A percentile compares a stretch with the other conserved stretches of the same genome.
Evolutionary conservation across 1,140 invertebrate species (phyloP).

Genomic region (Drosophila equinoxialis): DNA sequence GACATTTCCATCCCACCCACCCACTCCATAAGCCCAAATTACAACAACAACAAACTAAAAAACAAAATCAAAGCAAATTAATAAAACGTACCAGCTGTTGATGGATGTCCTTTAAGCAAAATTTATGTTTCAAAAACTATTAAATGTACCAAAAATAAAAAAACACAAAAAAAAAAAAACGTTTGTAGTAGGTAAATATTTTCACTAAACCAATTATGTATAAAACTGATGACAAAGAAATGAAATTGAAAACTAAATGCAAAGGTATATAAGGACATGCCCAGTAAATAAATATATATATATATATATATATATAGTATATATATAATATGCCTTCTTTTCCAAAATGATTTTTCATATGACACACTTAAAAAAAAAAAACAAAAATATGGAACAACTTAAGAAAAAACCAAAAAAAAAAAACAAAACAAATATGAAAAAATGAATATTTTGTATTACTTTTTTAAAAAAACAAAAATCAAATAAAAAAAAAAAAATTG

Average conservation of each 20-base stretch:
- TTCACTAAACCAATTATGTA: conserved; percentile 10
- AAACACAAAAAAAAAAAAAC: background rate
- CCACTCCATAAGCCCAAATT: conserved; percentile 4
- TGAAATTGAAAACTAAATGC: background rate
- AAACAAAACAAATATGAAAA: conserved; percentile 27
- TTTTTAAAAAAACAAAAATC: conserved; percentile 56
- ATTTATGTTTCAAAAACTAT: background rate
- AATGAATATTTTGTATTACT: conserved; percentile 75
- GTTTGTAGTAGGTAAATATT: conserved; percentile 9
- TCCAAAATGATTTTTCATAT: conserved; percentile 18
- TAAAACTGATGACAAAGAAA: background rate
- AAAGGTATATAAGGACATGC: background rate
- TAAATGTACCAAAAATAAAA: conserved; percentile 6
- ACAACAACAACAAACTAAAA: background rate
- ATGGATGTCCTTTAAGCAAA: background rate
- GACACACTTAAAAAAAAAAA: conserved; percentile 4
- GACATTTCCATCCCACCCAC: background rate
- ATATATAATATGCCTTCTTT: conserved; percentile 18
- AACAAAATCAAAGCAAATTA: background rate
- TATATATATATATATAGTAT: background rate
- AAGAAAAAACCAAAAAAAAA: background rate
- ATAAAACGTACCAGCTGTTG: background rate
- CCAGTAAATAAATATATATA: conserved; percentile 24
- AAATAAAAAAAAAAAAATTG: conserved; percentile 11
- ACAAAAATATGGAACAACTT: conserved; percentile 12